phyloP scores from a whole-genome alignment of 2,113 vertebrate species.

The Sula dactylatra region DNA sequence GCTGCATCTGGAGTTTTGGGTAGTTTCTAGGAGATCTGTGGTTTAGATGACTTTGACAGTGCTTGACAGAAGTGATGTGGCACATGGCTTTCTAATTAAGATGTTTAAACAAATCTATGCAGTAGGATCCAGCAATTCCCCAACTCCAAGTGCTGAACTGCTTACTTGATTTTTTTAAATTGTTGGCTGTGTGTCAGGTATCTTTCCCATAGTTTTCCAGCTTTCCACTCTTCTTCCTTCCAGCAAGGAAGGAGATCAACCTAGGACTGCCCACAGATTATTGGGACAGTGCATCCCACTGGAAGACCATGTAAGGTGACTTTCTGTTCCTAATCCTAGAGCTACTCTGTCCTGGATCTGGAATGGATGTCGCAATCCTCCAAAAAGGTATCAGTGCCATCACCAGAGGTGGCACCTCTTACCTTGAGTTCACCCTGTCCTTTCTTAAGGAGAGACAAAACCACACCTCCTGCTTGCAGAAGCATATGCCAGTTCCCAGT shows the following conservation, averaged over 20 bases:
- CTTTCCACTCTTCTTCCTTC: not conserved
- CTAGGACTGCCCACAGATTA: not conserved
- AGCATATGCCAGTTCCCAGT: not conserved
- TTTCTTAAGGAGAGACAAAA: not conserved
- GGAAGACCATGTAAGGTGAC: not conserved
- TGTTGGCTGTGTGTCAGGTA: not conserved
- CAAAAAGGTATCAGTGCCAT: not conserved
- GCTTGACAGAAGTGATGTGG: not conserved
- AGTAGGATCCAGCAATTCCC: not conserved
- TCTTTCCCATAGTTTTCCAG: not conserved
- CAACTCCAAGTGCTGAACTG: not conserved
- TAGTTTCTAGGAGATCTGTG: not conserved
- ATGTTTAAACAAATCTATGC: not conserved
- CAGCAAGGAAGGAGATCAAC: not conserved
- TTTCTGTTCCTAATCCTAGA: not conserved
- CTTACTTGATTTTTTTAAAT: not conserved
- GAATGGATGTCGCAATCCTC: not conserved
- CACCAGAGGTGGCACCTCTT: not conserved
- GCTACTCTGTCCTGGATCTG: not conserved
- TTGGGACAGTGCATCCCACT: not conserved
- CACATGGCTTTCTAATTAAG: slow-evolving; percentile 41
- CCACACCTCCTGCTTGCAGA: not conserved
- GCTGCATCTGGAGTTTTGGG: not conserved
- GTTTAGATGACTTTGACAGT: not conserved
- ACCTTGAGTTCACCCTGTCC: not conserved